Conservation (phyloP, 2,888 invertebrate genomes). For the Dugesia japonica region DNA sequence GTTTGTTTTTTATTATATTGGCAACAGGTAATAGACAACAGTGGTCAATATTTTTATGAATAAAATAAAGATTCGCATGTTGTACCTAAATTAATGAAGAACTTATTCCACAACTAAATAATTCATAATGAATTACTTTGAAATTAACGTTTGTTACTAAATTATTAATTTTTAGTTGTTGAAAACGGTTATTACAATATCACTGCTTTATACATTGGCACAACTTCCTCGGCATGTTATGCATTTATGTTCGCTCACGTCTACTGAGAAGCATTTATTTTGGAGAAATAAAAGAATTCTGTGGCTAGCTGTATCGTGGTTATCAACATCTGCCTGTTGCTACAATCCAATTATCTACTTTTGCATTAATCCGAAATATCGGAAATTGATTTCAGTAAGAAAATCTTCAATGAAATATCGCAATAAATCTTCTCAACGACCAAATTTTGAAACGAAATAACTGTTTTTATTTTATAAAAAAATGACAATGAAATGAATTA, state of each 20-base stretch:
- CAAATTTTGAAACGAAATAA: background rate
- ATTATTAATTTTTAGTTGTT: background rate
- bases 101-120: too few relatives aligned
- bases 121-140: too few relatives aligned
- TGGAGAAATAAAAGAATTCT: slow-evolving; percentile 7
- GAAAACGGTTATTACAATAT: background rate
- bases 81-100: too few relatives aligned
- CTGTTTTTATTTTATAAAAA: too few relatives aligned
- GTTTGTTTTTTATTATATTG: too few relatives aligned
- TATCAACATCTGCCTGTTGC: background rate
- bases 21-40: too few relatives aligned
- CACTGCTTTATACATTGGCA: background rate
- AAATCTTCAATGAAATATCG: background rate
- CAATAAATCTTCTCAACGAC: background rate
- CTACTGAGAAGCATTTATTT: background rate
- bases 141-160: too few relatives aligned
- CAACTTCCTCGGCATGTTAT: background rate
- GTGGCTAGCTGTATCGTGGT: background rate
- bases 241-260: background rate
- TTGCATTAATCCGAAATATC: slow-evolving; percentile 12
- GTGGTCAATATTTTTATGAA: too few relatives aligned
- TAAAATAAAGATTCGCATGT: too few relatives aligned
- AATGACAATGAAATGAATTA: too few relatives aligned
- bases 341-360: slow-evolving; percentile 2
- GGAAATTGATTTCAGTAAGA: background rate